These are phyloP conservation scores for Gymnobelideus leadbeateri DNA, from an alignment of 2,113 vertebrate species.

Conservation along the genomic window DNA sequence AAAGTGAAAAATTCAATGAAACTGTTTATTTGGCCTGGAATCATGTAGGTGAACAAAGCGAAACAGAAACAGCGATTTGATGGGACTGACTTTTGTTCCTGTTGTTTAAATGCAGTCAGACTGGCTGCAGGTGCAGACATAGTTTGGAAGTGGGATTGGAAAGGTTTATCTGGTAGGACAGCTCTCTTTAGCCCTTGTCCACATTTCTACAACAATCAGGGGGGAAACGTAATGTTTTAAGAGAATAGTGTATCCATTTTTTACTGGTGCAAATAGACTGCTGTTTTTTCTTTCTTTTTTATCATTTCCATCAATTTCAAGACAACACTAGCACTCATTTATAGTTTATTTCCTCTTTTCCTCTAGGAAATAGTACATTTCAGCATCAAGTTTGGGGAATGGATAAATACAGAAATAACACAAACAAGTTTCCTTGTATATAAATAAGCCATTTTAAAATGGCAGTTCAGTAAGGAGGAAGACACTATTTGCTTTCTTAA, in stretches of 20 bases:
- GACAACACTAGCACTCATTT: slow-evolving; percentile 31
- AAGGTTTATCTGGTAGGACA: slow-evolving; percentile 23
- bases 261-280: slow-evolving; percentile 32
- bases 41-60: slow-evolving; percentile 48
- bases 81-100: slow-evolving; percentile 14
- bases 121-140: slow-evolving; percentile 17
- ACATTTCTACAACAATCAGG: not conserved
- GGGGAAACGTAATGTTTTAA: not conserved
- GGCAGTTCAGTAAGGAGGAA: slow-evolving; percentile 65
- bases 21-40: slow-evolving; percentile 22
- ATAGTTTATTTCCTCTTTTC: not conserved
- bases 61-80: not conserved
- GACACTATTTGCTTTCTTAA: slow-evolving; percentile 54
- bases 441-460: slow-evolving; percentile 73
- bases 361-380: slow-evolving; percentile 25
- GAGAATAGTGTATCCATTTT: slow-evolving; percentile 31
- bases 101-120: slow-evolving; percentile 29
- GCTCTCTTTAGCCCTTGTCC: not conserved
- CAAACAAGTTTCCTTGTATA: slow-evolving; percentile 55
- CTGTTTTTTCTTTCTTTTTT: not conserved
- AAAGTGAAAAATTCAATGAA: slow-evolving; percentile 33
- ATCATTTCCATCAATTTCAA: slow-evolving; percentile 55
- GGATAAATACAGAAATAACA: slow-evolving; percentile 65
- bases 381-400: slow-evolving; percentile 61
- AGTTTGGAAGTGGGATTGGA: not conserved